Percentiles rank a stretch among this genome's conserved stretches.
Conservation (phyloP, 2,113 vertebrate species). For the Leucopternis melanops region DNA sequence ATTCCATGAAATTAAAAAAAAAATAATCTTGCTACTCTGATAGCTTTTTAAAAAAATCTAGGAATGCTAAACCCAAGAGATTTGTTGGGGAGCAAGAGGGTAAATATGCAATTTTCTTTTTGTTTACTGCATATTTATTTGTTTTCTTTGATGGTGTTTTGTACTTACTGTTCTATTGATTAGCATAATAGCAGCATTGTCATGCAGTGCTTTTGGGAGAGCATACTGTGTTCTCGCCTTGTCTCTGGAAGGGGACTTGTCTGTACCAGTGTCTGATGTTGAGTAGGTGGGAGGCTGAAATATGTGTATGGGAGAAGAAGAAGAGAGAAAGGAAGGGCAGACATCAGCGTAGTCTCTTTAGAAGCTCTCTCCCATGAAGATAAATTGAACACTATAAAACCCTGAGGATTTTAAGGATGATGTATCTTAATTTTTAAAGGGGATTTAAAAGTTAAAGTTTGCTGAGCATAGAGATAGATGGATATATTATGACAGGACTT, state of each 20-base stretch:
- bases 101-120: background rate
- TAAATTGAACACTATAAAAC: accelerated
- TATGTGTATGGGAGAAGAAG: background rate
- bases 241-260: background rate
- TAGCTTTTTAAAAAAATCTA: background rate
- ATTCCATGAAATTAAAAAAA: background rate
- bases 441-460: background rate
- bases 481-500: background rate
- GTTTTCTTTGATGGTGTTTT: background rate
- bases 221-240: background rate
- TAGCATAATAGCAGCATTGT: background rate
- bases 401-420: background rate
- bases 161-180: background rate
- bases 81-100: background rate
- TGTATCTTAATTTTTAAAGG: background rate
- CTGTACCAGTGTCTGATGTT: accelerated
- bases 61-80: background rate
- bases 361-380: accelerated
- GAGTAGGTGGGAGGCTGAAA: background rate
- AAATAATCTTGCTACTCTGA: background rate
- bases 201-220: background rate
- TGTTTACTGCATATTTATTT: background rate
- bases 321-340: background rate
- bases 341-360: background rate
- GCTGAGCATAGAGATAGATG: background rate